Evolutionary conservation across 2,888 invertebrate species (phyloP).

Genomic region (Philereme vetulata): DNA sequence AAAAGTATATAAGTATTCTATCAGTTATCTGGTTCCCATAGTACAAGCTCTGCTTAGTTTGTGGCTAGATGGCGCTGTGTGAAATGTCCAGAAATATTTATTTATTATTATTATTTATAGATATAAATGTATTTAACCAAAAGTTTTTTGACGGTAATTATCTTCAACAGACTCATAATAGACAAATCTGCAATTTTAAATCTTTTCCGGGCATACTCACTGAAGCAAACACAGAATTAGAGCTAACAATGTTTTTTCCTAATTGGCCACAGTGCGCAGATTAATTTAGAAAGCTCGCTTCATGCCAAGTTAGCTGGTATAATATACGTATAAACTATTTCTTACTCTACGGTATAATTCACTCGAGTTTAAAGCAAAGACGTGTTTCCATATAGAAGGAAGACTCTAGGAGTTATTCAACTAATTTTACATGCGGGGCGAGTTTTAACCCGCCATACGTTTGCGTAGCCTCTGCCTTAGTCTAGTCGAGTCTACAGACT

Average conservation of each 20-base stretch:
- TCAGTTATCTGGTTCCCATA: no score
- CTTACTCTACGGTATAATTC: constrained; percentile 51
- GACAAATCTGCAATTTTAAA: no score
- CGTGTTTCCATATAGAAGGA: constrained; percentile 69
- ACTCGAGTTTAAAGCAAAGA: constrained; percentile 76
- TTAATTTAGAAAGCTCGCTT: constrained; percentile 70
- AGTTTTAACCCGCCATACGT: constrained; percentile 74
- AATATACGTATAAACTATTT: constrained; percentile 11
- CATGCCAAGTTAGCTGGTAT: constrained; percentile 64
- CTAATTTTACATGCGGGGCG: constrained; percentile 75
- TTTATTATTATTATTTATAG: no score
- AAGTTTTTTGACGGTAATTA: no score
- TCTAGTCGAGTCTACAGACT: constrained; percentile 39
- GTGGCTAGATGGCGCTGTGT: no score
- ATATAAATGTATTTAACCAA: no score
- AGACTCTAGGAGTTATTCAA: constrained; percentile 73
- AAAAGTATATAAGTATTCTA: no score
- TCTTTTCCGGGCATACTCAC: not conserved
- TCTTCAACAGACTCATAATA: no score
- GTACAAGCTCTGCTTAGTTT: no score
- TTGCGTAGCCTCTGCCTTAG: constrained; percentile 59
- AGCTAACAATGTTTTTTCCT: constrained; percentile 51
- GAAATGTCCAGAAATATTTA: no score
- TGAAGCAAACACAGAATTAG: constrained; percentile 39
- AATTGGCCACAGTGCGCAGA: constrained; percentile 66